Percentiles rank a stretch among this genome's conserved stretches.
Evolutionary conservation across 2,113 vertebrate species (phyloP).

Genomic region (Pungitius pungitius): DNA sequence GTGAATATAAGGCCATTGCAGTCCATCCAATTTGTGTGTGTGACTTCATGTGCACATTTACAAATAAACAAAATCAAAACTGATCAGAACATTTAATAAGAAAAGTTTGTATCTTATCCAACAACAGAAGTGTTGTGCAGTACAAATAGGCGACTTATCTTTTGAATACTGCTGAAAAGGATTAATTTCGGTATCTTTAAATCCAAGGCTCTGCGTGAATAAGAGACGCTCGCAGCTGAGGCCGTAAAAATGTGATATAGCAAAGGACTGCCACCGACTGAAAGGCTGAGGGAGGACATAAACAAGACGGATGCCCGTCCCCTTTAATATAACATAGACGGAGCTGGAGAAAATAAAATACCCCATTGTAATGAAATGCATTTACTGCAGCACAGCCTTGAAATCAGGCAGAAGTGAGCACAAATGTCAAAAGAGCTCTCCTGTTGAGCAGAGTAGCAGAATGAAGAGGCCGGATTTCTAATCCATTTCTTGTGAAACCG

Average conservation of each 20-base stretch:
- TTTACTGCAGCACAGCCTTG: conserved; percentile 71
- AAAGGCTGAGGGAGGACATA: conserved; percentile 73
- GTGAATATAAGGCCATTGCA: not conserved
- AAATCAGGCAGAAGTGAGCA: conserved; percentile 75
- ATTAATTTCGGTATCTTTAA: conserved; percentile 69
- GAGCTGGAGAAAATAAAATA: conserved; percentile 75
- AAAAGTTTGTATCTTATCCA: conserved; percentile 1
- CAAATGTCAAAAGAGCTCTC: conserved; percentile 77
- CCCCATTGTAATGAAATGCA: conserved; percentile 81
- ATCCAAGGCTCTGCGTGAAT: conserved; percentile 67
- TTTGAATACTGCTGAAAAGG: conserved; percentile 65
- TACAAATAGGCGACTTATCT: conserved; percentile 16
- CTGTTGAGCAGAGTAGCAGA: conserved; percentile 72
- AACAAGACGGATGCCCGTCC: conserved; percentile 79
- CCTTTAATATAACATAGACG: conserved; percentile 79
- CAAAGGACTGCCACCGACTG: conserved; percentile 78
- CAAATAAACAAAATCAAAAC: not conserved
- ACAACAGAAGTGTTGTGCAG: conserved; percentile 11
- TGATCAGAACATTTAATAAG: not conserved
- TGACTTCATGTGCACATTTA: not conserved
- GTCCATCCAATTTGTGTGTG: not conserved
- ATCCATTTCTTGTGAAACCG: conserved; percentile 81
- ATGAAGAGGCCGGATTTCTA: conserved; percentile 77
- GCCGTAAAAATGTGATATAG: conserved; percentile 78
- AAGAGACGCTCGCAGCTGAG: conserved; percentile 71